Base-by-base conservation (phyloP, 2,888 invertebrate species). In the Liodrosophila aerea region DNA sequence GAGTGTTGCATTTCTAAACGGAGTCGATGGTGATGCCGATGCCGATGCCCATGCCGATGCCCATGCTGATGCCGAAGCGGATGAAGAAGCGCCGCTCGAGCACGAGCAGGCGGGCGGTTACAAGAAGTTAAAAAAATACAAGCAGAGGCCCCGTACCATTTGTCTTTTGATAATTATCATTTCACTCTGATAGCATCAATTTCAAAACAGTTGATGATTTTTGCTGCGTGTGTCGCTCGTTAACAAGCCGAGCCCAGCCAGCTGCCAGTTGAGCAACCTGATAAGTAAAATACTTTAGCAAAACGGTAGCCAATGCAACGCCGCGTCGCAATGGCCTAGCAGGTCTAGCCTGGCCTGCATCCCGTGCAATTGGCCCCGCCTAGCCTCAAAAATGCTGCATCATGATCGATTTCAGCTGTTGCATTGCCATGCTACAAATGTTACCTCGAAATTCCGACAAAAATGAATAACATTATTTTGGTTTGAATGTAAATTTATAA, bases 101-200 rank as follows among this genome's bases (percentile, higher is more conserved):
- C 37, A 12, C 9, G 1, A 7, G 2, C 30, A 34, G 34, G 27
- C 16, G 11, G 34, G 33, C 16, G 22, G n/a, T 12, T 12, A 4
- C 13, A 44, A 8, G 29, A 31, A 18, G 18, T 12, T 4, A 31
- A 37, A 22, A 40, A 56, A 40, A 52, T 37, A 29, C 34, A 51
- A 51, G 27, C 56, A 45, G 5, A 22, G 65, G 47, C 67, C 58
- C 40, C 62, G 60, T 69, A 78, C 77, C 77, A 77, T 77, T 77
- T 77, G 77, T 77, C 77, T 83, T 82, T 73, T 80, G 77, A 77
- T 77, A 77, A 77, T 77, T 77, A 77, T 77, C 80, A 77, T 80
- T 77, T 80, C 80, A 76, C 69, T 73, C 63, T 83, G 77, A 77
- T 77, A 77, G 83, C 77, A 77, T 77, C 83, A 77, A 80, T 77